Conservation (phyloP, 2,797 vertebrate species). For the Myotis pilosus region DNA sequence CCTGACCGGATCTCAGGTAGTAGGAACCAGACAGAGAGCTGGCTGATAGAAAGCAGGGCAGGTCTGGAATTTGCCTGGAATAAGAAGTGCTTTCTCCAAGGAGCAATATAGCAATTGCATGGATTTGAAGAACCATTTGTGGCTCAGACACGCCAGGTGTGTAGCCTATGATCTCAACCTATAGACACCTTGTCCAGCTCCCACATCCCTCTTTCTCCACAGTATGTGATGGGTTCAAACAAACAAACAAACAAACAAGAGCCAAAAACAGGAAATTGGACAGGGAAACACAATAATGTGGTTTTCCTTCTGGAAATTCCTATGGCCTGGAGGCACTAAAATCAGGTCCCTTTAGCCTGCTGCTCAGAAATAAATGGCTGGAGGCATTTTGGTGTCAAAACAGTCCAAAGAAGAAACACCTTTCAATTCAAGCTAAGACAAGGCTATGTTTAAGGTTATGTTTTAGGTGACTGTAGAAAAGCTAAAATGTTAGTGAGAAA, state of each 20-base stretch:
- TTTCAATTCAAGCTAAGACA: neutral
- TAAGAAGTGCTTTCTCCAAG: neutral
- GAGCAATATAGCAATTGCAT: accelerated
- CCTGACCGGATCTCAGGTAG: neutral
- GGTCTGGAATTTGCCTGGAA: neutral
- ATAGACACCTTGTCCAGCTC: too few relatives aligned
- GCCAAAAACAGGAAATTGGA: neutral
- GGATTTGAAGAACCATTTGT: neutral
- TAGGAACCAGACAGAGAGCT: neutral
- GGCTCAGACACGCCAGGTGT: accelerated
- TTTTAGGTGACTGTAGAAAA: neutral
- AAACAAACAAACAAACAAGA: neutral
- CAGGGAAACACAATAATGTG: neutral
- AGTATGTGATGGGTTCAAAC: neutral
- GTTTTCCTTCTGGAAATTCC: neutral
- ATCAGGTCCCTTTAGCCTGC: neutral
- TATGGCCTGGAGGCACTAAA: too few relatives aligned
- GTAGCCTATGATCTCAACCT: neutral
- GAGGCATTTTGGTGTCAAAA: neutral
- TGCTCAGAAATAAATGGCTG: neutral
- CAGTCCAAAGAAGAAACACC: neutral
- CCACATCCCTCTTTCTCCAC: neutral
- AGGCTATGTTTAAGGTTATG: neutral
- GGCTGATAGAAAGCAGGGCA: neutral
- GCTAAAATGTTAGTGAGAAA: neutral